Conservation (phyloP, 2,888 invertebrate species). For the Ferdinandea cuprea region DNA sequence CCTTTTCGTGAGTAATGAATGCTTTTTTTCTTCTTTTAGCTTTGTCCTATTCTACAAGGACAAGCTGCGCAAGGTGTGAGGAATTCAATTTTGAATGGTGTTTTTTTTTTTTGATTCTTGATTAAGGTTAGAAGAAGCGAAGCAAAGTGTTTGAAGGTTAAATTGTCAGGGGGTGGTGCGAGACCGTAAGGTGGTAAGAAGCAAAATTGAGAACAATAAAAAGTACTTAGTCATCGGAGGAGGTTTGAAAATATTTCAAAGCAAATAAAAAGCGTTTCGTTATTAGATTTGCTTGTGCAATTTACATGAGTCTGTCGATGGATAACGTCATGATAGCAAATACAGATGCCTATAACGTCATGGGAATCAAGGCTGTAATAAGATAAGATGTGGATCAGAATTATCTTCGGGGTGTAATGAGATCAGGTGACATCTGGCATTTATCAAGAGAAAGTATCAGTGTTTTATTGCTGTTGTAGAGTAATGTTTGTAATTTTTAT, state of each 20-base stretch:
- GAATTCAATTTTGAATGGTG: constrained; percentile 63
- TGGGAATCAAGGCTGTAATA: not conserved
- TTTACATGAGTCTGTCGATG: constrained; percentile 17
- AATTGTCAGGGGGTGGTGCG: not conserved
- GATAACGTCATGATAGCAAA: constrained; percentile 15
- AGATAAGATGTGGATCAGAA: constrained; percentile 1
- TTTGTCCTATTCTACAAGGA: constrained; percentile 41
- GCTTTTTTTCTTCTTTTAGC: constrained; percentile 4
- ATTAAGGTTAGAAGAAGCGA: constrained; percentile 36
- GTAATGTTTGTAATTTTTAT: not conserved
- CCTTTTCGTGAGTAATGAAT: constrained; percentile 40
- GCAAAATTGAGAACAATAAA: constrained; percentile 53
- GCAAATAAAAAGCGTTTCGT: constrained; percentile 43
- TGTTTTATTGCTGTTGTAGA: no score
- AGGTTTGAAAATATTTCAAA: constrained; percentile 30
- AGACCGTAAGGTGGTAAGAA: constrained; percentile 23
- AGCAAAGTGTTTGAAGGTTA: constrained; percentile 2
- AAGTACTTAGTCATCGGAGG: constrained; percentile 34
- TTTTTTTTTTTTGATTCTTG: constrained; percentile 25
- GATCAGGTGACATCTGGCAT: constrained; percentile 8
- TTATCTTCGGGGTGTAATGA: not conserved
- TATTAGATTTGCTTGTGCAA: constrained; percentile 22
- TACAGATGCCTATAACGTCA: not conserved
- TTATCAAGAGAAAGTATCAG: no score
- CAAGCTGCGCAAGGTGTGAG: constrained; percentile 36